Base-by-base conservation (phyloP, 2,113 vertebrate species). In the Cacatua alba region DNA sequence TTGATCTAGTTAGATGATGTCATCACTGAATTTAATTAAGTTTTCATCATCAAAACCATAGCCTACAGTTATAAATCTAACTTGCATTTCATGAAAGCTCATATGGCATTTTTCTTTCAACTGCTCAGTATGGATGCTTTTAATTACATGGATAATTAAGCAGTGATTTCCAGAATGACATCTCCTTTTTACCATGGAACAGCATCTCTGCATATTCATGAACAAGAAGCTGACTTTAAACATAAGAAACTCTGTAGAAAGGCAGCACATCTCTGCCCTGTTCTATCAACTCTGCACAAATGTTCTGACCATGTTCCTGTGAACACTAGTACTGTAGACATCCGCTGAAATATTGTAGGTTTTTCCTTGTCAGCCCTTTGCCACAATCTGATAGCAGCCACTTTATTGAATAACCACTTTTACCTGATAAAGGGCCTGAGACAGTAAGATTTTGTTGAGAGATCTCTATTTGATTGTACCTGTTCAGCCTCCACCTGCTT, bases 111-210 rank as follows among this genome's bases (percentile, higher is more conserved):
- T 96, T 88, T 76, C 79, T 76, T 92, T 92, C 52, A 92, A 28
- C 76, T 57, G 69, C 83, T 96, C 17, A 2, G 88, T 95, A 93
- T 62, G 95, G 86, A 96, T 96, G 94, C 77, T 93, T 96, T 96
- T 88, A 93, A 96, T 95, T 96, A 94, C 86, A 95, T 25, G 89
- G 89, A 62, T 92, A 94, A 96, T 95, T 96, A 91, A 89, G 28
- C 83, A 89, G 86, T 53, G 69, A 89, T 95, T 94, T 94, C 75
- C 86, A 87, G 39, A 91, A 74, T 60, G 68, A 78, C 46, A 80
- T 93, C 75, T 69, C 57, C 78, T 51, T 65, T 88, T 81, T 39
- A 44, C 57, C 57, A 72, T 6, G 35, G 41, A 88, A 72, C 67
- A 85, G 14, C 60, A 77, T 26, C 64, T 72, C 67, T 76, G 35